These are phyloP conservation scores for Cheilosia impressa DNA, from an alignment of 2,888 invertebrate species.

Conservation along the genomic window DNA sequence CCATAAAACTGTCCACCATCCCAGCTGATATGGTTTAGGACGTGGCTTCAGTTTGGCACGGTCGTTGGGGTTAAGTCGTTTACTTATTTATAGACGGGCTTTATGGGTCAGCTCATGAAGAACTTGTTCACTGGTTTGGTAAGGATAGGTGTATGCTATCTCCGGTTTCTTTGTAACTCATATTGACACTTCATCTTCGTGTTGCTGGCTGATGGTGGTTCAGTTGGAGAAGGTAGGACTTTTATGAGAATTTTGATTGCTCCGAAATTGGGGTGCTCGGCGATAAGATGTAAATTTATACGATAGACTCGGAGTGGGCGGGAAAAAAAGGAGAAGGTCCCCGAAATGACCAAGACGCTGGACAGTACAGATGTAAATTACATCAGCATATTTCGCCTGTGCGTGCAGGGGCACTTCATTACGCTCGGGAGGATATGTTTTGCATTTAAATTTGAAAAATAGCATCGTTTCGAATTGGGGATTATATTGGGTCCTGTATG, in stretches of 20 bases:
- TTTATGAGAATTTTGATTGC: slow-evolving; percentile 47
- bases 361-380: slow-evolving; percentile 2
- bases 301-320: slow-evolving; percentile 7
- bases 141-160: slow-evolving; percentile 15
- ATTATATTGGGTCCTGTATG: neutral
- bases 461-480: slow-evolving; percentile 18
- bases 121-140: slow-evolving; percentile 57
- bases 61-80: slow-evolving; percentile 57
- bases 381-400: slow-evolving; percentile 39
- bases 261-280: neutral
- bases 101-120: slow-evolving; percentile 42
- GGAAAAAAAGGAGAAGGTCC: neutral
- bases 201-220: neutral
- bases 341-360: slow-evolving; percentile 1
- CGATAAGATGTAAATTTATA: slow-evolving; percentile 48
- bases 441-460: slow-evolving; percentile 43
- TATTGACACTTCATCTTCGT: slow-evolving; percentile 43
- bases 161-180: slow-evolving; percentile 28
- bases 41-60: slow-evolving; percentile 20
- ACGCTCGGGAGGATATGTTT: slow-evolving; percentile 26
- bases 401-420: slow-evolving; percentile 37
- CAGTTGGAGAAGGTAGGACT: neutral
- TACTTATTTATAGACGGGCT: slow-evolving; percentile 58
- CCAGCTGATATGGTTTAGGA: slow-evolving; percentile 8
- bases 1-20: slow-evolving; percentile 65